Evolutionary conservation across 2,888 invertebrate species (phyloP).

Genomic region (Agriopis leucophaearia): DNA sequence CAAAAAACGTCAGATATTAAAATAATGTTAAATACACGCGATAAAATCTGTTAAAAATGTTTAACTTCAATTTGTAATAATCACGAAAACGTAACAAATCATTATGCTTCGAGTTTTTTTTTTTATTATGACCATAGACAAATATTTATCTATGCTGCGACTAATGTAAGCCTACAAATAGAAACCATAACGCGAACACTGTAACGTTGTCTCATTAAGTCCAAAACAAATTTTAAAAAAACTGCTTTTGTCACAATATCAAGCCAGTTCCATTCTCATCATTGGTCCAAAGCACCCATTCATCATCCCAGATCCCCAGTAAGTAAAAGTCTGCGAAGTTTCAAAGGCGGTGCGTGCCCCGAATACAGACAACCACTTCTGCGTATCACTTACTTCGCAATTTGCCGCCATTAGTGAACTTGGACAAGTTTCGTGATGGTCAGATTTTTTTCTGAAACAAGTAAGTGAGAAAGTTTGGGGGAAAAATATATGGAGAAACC

Average conservation of each 20-base stretch:
- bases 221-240: too few species aligned
- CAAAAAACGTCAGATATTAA: too few species aligned
- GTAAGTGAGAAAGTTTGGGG: slow-evolving; percentile 7
- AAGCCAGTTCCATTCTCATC: not conserved
- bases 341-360: slow-evolving; percentile 52
- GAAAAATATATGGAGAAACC: not conserved
- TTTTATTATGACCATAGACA: too few species aligned
- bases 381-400: slow-evolving; percentile 58
- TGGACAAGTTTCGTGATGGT: slow-evolving; percentile 32
- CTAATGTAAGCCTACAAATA: too few species aligned
- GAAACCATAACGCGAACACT: too few species aligned
- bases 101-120: too few species aligned
- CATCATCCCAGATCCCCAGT: slow-evolving; percentile 35
- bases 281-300: slow-evolving; percentile 24
- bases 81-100: too few species aligned
- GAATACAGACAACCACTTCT: slow-evolving; percentile 51
- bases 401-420: slow-evolving; percentile 52
- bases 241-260: not conserved
- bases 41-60: too few species aligned
- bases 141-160: too few species aligned
- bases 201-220: too few species aligned
- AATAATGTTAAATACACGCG: too few species aligned
- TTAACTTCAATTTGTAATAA: too few species aligned
- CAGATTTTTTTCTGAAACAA: slow-evolving; percentile 23
- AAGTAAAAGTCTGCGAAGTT: slow-evolving; percentile 58